Percentiles rank a stretch among this genome's conserved stretches.
Evolutionary conservation across 2,113 vertebrate species (phyloP).

Genomic region (Alces alces): DNA sequence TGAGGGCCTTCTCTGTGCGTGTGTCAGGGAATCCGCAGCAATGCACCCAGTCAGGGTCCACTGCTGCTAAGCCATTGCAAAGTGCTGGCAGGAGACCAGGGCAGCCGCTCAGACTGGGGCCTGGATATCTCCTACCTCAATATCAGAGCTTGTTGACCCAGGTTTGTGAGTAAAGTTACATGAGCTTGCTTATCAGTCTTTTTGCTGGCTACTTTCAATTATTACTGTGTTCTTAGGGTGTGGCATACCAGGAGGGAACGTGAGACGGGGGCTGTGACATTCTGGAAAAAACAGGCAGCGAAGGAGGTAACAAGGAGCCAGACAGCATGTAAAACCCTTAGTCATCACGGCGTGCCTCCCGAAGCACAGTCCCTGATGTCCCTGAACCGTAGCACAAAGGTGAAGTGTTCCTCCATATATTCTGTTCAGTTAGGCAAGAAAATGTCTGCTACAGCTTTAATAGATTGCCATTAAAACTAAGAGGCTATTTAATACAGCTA

Average conservation of each 20-base stretch:
- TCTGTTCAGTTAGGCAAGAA: neutral
- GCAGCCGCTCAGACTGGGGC: neutral
- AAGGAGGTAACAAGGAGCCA: neutral
- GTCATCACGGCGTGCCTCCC: neutral
- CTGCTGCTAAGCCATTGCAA: neutral
- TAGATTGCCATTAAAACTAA: neutral
- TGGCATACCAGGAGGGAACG: neutral
- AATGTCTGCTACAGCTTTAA: neutral
- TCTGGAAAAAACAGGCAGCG: neutral
- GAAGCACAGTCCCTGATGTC: neutral
- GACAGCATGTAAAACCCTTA: neutral
- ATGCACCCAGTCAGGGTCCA: neutral
- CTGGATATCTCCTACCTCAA: neutral
- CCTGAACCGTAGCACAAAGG: neutral
- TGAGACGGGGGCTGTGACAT: neutral
- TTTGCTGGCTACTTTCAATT: neutral
- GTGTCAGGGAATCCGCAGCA: neutral
- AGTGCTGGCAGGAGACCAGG: neutral
- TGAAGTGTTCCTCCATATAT: neutral
- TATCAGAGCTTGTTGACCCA: neutral
- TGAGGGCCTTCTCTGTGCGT: neutral
- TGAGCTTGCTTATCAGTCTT: slow-evolving; percentile 23
- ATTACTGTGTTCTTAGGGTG: neutral
- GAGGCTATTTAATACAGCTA: neutral
- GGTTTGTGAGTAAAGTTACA: slow-evolving; percentile 21